Evolutionary conservation across 2,113 vertebrate species (phyloP).

Genomic region (Scomber scombrus): DNA sequence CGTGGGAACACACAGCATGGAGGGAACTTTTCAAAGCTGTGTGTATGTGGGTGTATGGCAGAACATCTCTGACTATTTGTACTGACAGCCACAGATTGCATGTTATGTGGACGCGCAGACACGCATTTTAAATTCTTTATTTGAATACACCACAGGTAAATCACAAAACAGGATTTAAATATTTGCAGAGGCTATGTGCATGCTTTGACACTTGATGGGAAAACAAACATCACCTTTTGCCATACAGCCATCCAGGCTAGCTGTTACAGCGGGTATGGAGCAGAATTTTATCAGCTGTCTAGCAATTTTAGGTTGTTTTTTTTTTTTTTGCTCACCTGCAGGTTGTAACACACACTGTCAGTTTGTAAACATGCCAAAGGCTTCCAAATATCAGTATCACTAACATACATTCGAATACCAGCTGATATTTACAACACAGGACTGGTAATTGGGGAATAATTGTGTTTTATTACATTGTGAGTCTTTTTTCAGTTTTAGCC

Average conservation of each 20-base stretch:
- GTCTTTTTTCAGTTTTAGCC: neutral
- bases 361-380: slow-evolving; percentile 34
- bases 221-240: slow-evolving; percentile 18
- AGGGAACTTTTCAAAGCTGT: slow-evolving; percentile 32
- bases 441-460: slow-evolving; percentile 3
- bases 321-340: slow-evolving; percentile 29
- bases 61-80: slow-evolving; percentile 35
- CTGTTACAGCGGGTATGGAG: slow-evolving; percentile 33
- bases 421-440: slow-evolving; percentile 9
- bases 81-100: slow-evolving; percentile 21
- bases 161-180: slow-evolving; percentile 38
- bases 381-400: slow-evolving; percentile 42
- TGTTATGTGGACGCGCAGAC: slow-evolving; percentile 35
- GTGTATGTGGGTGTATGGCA: slow-evolving; percentile 26
- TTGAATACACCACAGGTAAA: slow-evolving; percentile 25
- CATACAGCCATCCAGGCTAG: slow-evolving; percentile 6
- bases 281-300: slow-evolving; percentile 48
- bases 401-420: slow-evolving; percentile 1
- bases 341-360: slow-evolving; percentile 48
- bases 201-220: slow-evolving; percentile 31
- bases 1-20: neutral
- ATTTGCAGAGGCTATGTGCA: slow-evolving; percentile 33
- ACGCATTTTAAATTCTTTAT: slow-evolving; percentile 25
- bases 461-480: neutral
- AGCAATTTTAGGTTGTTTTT: slow-evolving; percentile 1